Percentiles rank a stretch among this genome's conserved stretches.
Conservation (phyloP, 64 coral and sea anemone genomes). For the Pachyseris speciosa region DNA sequence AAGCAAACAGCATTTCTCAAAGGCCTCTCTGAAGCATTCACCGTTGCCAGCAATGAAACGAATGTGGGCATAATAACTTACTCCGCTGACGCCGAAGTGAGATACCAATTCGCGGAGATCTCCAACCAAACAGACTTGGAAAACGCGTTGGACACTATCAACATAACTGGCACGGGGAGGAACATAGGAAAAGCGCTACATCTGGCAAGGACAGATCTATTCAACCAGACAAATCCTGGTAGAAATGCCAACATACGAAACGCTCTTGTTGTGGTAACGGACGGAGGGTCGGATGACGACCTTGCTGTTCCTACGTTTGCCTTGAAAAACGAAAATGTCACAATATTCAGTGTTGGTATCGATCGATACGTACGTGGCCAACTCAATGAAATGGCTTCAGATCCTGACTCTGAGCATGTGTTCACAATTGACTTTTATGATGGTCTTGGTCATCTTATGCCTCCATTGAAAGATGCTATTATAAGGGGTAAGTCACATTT, state of each 20-base stretch:
- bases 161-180: not conserved
- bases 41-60: not conserved
- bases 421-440: slow-evolving; percentile 9
- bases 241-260: not conserved
- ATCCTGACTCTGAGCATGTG: slow-evolving; percentile 12
- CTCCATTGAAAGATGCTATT: not conserved
- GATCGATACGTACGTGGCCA: not conserved
- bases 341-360: slow-evolving; percentile 4
- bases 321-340: not conserved
- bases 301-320: not conserved
- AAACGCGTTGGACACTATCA: not conserved
- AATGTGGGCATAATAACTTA: not conserved
- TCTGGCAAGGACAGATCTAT: not conserved
- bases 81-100: not conserved
- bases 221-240: not conserved
- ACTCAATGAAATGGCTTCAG: slow-evolving; percentile 20
- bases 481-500: not conserved
- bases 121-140: not conserved
- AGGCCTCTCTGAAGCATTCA: not conserved
- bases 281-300: not conserved
- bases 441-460: not conserved
- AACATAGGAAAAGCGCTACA: not conserved
- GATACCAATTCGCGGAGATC: not conserved
- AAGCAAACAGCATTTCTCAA: not conserved
- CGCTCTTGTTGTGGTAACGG: not conserved